Evolutionary conservation across 1,140 invertebrate genomes (phyloP).

Genomic region (Drosophila baimaii): DNA sequence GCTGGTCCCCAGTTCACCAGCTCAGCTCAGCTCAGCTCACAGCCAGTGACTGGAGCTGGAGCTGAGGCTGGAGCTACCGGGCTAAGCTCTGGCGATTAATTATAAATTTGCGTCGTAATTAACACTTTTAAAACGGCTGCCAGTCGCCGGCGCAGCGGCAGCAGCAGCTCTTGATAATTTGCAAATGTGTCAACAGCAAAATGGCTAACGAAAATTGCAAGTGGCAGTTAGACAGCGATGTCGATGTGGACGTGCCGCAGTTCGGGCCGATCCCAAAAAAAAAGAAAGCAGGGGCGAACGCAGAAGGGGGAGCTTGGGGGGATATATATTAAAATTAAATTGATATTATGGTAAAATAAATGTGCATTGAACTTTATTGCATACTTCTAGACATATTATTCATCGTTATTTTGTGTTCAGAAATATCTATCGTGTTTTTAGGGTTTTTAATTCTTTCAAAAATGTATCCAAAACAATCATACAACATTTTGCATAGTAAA

Average conservation of each 20-base stretch:
- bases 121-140: constrained; percentile 77
- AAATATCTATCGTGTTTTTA: too few relatives aligned
- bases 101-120: constrained; percentile 83
- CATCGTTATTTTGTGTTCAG: too few relatives aligned
- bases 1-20: constrained; percentile 24
- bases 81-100: constrained; percentile 66
- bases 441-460: too few relatives aligned
- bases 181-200: constrained; percentile 80
- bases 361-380: too few relatives aligned
- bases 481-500: too few relatives aligned
- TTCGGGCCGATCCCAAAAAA: constrained; percentile 12
- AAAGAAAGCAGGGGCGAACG: neutral
- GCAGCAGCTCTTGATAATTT: constrained; percentile 68
- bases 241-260: constrained; percentile 40
- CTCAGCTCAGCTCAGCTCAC: neutral
- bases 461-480: too few relatives aligned
- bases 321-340: neutral
- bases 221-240: constrained; percentile 70
- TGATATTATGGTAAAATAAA: too few relatives aligned
- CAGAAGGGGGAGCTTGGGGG: neutral
- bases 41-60: neutral
- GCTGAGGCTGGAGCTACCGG: constrained; percentile 29
- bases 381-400: too few relatives aligned
- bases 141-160: constrained; percentile 38
- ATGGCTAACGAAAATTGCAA: constrained; percentile 80